Conservation (phyloP, 2,113 vertebrate genomes). For the Thunnus maccoyii region DNA sequence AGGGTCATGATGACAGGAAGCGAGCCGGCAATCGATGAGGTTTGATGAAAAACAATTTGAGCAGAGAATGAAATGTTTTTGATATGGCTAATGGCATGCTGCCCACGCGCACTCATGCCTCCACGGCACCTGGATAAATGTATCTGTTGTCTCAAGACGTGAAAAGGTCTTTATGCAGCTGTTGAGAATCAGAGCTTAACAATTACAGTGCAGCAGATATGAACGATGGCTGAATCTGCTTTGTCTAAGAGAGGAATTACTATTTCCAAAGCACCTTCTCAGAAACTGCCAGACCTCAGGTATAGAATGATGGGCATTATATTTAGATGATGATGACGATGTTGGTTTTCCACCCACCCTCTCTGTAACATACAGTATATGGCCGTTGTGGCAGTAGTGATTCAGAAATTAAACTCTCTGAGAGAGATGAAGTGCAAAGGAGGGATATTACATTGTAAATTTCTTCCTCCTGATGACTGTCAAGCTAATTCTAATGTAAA, state of each 20-base stretch:
- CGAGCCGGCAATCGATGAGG: constrained; percentile 44
- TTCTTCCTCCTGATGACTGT: constrained; percentile 18
- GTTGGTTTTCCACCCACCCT: neutral
- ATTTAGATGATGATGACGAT: constrained; percentile 31
- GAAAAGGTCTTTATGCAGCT: constrained; percentile 14
- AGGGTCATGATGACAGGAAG: constrained; percentile 32
- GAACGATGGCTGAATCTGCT: neutral
- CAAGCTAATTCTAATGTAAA: constrained; percentile 79
- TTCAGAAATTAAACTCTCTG: constrained; percentile 41
- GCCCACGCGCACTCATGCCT: constrained; percentile 22
- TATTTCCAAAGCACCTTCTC: neutral
- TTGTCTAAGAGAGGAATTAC: neutral
- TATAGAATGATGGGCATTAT: constrained; percentile 32
- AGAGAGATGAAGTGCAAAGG: constrained; percentile 11
- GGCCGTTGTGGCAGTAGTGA: constrained; percentile 30
- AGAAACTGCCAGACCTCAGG: constrained; percentile 18
- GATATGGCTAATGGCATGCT: constrained; percentile 34
- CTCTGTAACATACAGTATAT: neutral
- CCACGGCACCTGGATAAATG: constrained; percentile 1
- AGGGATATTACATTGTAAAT: constrained; percentile 16
- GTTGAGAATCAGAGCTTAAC: constrained; percentile 8
- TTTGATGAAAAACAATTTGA: constrained; percentile 61
- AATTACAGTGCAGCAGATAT: constrained; percentile 15
- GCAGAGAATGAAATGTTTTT: constrained; percentile 40
- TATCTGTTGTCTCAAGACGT: neutral